Conservation (phyloP, 2,797 vertebrate species). For the Apodemus agrarius region DNA sequence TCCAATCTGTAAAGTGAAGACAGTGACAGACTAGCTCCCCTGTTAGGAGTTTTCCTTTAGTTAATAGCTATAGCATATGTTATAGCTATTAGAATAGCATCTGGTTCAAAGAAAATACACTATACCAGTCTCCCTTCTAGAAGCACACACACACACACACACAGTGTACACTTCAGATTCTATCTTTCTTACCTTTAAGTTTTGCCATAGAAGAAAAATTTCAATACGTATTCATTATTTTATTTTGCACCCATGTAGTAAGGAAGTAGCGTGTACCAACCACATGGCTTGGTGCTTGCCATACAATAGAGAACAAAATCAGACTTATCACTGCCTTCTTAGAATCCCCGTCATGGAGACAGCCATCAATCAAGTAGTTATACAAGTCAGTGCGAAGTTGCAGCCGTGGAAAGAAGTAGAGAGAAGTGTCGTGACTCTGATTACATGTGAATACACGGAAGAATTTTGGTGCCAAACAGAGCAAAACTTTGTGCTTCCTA, state of each 20-base stretch:
- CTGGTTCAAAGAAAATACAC: not conserved
- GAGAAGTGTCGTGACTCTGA: not conserved
- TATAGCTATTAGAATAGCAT: not conserved
- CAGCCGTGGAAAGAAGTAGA: not conserved
- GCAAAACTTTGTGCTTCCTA: slow-evolving; percentile 3
- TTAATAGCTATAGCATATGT: not conserved
- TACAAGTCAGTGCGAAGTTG: not conserved
- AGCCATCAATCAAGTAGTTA: not conserved
- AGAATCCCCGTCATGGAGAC: not conserved
- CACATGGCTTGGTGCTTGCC: not conserved
- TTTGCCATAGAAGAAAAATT: not conserved
- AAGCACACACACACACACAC: not conserved
- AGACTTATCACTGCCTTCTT: not conserved
- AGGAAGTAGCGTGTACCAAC: not conserved
- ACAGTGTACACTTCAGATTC: not conserved
- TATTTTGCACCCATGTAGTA: not conserved
- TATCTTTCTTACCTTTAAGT: not conserved
- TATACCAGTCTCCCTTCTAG: not conserved
- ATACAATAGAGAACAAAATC: not conserved
- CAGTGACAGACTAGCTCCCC: not conserved
- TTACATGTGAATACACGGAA: not conserved
- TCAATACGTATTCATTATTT: not conserved
- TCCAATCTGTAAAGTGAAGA: not conserved
- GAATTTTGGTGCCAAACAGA: slow-evolving; percentile 1
- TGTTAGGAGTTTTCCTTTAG: not conserved